Evolutionary conservation across 1,140 invertebrate genomes (phyloP).

Genomic region (Platyura marginata): DNA sequence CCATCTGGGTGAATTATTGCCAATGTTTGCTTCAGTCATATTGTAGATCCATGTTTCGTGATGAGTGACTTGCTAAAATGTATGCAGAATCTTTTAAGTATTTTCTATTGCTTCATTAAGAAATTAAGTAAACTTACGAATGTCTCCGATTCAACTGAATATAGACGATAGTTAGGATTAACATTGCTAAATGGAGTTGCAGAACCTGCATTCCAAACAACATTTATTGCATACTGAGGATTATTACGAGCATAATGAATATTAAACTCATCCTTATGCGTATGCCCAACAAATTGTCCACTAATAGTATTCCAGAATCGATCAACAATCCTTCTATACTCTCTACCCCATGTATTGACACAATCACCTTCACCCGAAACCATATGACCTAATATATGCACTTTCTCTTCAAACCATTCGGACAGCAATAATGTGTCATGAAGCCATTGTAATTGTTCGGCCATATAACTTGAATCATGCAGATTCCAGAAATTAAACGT

Average conservation of each 20-base stretch:
- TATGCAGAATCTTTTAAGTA: too few species aligned
- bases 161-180: slow-evolving; percentile 69
- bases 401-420: slow-evolving; percentile 47
- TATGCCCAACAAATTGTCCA: slow-evolving; percentile 67
- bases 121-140: slow-evolving; percentile 26
- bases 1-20: slow-evolving; percentile 36
- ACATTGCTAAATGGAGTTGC: slow-evolving; percentile 39
- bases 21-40: slow-evolving; percentile 49
- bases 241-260: slow-evolving; percentile 38
- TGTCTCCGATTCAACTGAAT: slow-evolving; percentile 36
- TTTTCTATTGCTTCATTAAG: too few species aligned
- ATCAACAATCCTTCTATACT: slow-evolving; percentile 39
- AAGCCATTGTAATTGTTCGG: slow-evolving; percentile 61
- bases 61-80: slow-evolving; percentile 32
- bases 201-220: slow-evolving; percentile 62
- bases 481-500: slow-evolving; percentile 50
- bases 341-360: slow-evolving; percentile 42
- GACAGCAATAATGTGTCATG: slow-evolving; percentile 46
- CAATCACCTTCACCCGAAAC: slow-evolving; percentile 51
- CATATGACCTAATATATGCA: slow-evolving; percentile 71
- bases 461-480: slow-evolving; percentile 36
- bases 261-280: slow-evolving; percentile 55
- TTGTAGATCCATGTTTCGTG: slow-evolving; percentile 59
- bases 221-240: slow-evolving; percentile 31
- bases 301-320: slow-evolving; percentile 47